Evolutionary conservation across 2,113 vertebrate species (phyloP), one percentile per base, ranked within the genome.

Genomic region (Cephalopholis sonnerati): DNA sequence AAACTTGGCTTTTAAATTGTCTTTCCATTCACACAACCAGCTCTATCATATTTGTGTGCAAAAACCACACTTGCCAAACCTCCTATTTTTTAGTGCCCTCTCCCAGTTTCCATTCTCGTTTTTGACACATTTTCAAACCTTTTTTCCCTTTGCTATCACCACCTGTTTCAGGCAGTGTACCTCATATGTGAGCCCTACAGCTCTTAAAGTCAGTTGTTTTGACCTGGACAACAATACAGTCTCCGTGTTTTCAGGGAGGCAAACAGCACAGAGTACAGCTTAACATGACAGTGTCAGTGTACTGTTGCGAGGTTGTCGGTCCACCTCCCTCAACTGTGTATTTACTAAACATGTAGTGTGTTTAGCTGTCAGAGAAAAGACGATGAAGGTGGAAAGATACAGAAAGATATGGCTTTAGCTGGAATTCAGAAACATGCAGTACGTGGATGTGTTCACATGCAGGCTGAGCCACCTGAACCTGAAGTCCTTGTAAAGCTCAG

Each of bases 271-370:
- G 32, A 36, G 5, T 36, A 36, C 67, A 41, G 32, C 36, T 36
- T 1, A 6, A 53, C 25, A 17, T 51, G 22, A 74, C 41, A 51
- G 16, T 68, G 72, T 46, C 0, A 0, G n/a, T 44, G 18, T 58
- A 15, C 62, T 1, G 32, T 53, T 53, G 53, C 32, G 67, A 61
- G 84, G 63, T 44, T 58, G 77, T 48, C 39, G 10, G 12, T 27
- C 58, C 25, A 50, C 74, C 27, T 79, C 32, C 50, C 64, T 64
- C 72, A 62, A 6, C 50, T 54, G 12, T 44, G 51, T 76, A 77
- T 88, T 89, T 88, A 86, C 50, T 79, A 87, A 87, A 89, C 78
- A 91, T 13, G 1, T 3, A 9, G 54, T 25, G 44, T 77, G 61
- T 83, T 79, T 48, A 18, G 59, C 50, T 77, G 46, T 68, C 18